Evolutionary conservation across 2,113 vertebrate genomes (phyloP).

Genomic region (Chiloscyllium plagiosum): DNA sequence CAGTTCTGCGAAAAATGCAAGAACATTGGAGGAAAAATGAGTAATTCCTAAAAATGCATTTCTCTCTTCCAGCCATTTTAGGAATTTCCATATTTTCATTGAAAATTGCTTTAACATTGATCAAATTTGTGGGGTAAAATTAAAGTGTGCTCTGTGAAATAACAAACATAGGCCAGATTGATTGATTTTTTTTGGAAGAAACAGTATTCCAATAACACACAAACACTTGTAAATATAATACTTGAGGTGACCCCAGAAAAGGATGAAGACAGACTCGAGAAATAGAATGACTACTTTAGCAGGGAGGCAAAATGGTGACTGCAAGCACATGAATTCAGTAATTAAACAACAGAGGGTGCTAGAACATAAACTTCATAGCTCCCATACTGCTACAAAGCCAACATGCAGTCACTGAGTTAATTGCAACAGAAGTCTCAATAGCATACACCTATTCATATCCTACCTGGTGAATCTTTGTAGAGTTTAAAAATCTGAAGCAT

Average conservation of each 20-base stretch:
- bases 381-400: slow-evolving; percentile 2
- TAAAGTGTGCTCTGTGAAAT: neutral
- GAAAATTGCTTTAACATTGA: neutral
- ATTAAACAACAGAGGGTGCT: slow-evolving; percentile 3
- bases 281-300: neutral
- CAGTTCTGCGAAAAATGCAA: neutral
- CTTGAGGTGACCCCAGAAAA: slow-evolving; percentile 21
- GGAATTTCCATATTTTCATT: neutral
- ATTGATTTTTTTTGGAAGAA: neutral
- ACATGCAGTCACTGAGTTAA: slow-evolving; percentile 12
- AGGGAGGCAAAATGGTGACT: neutral
- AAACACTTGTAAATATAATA: neutral
- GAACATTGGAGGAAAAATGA: neutral
- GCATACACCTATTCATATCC: slow-evolving; percentile 9
- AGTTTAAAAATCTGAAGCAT: slow-evolving; percentile 34
- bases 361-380: neutral
- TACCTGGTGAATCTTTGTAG: slow-evolving; percentile 26
- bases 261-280: slow-evolving; percentile 12
- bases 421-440: slow-evolving; percentile 17
- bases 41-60: neutral
- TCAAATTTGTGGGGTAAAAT: neutral
- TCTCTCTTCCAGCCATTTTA: neutral
- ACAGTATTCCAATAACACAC: neutral
- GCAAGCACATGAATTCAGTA: neutral
- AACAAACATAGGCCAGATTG: neutral